A percentile compares a stretch with the other conserved stretches of the same genome.
Evolutionary conservation across 1,140 invertebrate genomes (phyloP).

Genomic region (Wiebesia pumilae): DNA sequence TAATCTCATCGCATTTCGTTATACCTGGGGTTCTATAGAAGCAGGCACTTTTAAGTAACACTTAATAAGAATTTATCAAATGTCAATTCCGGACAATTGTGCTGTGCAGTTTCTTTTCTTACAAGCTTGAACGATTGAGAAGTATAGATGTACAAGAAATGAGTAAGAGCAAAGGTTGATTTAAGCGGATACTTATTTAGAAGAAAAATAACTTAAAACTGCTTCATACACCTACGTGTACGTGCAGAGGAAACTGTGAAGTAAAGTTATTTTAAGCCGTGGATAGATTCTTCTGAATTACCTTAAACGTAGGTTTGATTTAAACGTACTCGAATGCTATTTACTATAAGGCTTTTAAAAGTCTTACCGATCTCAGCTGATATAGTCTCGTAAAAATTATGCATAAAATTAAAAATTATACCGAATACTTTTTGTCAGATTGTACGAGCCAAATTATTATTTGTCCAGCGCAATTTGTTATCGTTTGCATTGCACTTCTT

Average conservation of each 20-base stretch:
- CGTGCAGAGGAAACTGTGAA: not conserved
- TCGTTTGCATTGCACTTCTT: not conserved
- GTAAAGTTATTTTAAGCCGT: not conserved
- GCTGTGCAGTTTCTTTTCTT: not conserved
- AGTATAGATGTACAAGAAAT: not conserved
- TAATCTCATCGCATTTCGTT: not conserved
- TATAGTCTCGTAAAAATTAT: too few relatives aligned
- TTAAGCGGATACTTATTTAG: not conserved
- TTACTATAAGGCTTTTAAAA: not conserved
- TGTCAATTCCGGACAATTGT: not conserved
- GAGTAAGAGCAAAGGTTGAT: not conserved
- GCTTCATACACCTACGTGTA: not conserved
- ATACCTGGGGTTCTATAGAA: not conserved
- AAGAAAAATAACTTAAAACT: not conserved
- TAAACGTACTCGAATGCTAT: not conserved
- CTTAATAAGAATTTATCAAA: not conserved
- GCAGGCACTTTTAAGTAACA: not conserved
- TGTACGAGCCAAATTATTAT: not conserved
- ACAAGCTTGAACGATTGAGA: not conserved
- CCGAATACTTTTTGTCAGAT: not conserved
- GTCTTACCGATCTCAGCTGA: too few relatives aligned
- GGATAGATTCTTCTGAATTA: not conserved
- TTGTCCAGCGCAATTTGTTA: conserved; percentile 28
- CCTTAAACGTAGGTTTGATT: not conserved
- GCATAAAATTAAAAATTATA: not conserved